These are phyloP conservation scores for Cathartes aura DNA, from an alignment of 2,113 vertebrate species.

Conservation along the genomic window DNA sequence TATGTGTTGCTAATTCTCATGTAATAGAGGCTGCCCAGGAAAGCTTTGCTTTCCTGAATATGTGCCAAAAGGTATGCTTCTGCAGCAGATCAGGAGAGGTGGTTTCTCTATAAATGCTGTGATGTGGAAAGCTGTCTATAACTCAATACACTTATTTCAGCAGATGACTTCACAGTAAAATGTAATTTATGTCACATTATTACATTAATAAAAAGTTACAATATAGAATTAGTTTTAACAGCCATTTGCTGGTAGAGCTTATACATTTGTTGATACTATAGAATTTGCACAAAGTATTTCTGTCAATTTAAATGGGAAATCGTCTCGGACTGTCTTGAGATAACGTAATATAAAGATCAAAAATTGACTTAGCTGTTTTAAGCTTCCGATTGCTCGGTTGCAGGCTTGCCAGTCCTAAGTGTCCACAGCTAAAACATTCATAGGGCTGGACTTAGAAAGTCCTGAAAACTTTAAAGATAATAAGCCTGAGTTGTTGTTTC, in stretches of 20 bases:
- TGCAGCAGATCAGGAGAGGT: not conserved
- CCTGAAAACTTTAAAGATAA: not conserved
- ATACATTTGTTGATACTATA: rapidly evolving
- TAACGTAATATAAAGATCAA: not conserved
- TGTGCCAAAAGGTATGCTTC: not conserved
- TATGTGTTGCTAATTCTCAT: not conserved
- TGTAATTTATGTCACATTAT: not conserved
- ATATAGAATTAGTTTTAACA: not conserved
- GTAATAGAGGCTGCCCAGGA: not conserved
- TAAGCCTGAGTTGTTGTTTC: not conserved
- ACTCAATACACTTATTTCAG: not conserved
- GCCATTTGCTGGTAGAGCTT: not conserved
- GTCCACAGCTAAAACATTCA: not conserved
- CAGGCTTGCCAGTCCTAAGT: not conserved
- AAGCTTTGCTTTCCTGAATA: not conserved
- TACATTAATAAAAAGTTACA: not conserved
- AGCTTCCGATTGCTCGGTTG: not conserved
- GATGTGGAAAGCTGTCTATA: not conserved
- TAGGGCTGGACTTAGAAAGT: not conserved
- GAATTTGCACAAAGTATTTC: not conserved
- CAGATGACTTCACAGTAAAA: not conserved
- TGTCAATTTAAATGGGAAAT: not conserved
- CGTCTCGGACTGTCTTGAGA: not conserved
- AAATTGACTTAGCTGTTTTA: not conserved
- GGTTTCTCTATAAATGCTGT: not conserved